Base-by-base conservation (phyloP, 2,113 vertebrate species). In the Pelvicachromis taeniatus region DNA sequence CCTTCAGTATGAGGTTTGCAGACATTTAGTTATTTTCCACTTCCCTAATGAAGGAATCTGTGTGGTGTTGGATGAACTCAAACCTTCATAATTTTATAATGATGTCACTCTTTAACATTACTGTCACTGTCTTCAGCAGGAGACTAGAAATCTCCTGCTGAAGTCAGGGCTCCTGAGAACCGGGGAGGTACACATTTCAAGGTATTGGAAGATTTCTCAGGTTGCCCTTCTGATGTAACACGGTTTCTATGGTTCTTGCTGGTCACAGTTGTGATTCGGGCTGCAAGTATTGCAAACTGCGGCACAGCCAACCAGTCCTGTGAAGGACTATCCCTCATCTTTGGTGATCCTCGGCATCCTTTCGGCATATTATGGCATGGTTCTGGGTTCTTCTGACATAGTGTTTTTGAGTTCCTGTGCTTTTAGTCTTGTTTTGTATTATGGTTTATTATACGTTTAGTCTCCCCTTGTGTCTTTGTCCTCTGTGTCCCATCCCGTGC, bases 401-500 rank as follows among this genome's bases (percentile, higher is more conserved):
- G 33, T 35, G 33, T 8, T 35, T 35, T 35, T 35, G 33, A 35
- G 33, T 35, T 35, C 7, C 33, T 35, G 33, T 35, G 33, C 9
- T 35, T 35, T 35, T 35, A 2, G 33, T 35, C 7, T 35, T 35
- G 33, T 35, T 35, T 35, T 35, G 7, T 35, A 35, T 8, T 35
- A 35, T 35, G 7, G 33, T 9, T 35, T 35, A 35, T 9, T 35
- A 35, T 35, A 35, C 3, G 2, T 35, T 35, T 35, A 35, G 33
- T 7, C 33, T 33, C 16, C 31, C 17, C 31, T 31, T 26, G 26
- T 26, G 26, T 26, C 26, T 26, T 26, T 26, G 26, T 26, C 26
- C 26, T 31, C 26, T 0, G 56, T 59, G 9, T 59, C 29, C 8
- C 29, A 33, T 17, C 29, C 29, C 26, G 14, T 59, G 16, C 0